phyloP scores from a whole-genome alignment of 1,140 invertebrate species.

The Agrypnia vestita region DNA sequence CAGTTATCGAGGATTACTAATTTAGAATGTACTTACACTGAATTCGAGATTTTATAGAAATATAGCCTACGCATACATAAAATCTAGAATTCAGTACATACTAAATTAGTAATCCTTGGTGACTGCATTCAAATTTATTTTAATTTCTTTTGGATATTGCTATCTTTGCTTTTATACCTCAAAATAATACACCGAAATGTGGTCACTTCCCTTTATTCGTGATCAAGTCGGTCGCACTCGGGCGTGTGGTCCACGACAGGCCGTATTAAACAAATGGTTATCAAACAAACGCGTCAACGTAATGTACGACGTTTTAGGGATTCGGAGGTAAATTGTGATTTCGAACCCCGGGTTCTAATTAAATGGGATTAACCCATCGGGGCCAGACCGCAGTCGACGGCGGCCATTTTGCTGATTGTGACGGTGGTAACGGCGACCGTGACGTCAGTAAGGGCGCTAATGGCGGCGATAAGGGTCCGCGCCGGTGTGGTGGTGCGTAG shows the following conservation, averaged over 20 bases:
- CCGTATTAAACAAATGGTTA: constrained; percentile 3
- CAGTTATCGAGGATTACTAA: no score
- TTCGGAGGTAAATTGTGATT: constrained; percentile 16
- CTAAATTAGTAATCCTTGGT: no score
- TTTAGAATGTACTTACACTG: no score
- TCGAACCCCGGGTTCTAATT: constrained; percentile 1
- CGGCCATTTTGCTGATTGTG: constrained; percentile 19
- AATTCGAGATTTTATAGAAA: no score
- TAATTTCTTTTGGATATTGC: no score
- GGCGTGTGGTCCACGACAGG: background rate
- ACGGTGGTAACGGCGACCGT: constrained; percentile 16
- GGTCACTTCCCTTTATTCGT: no score
- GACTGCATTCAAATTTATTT: no score
- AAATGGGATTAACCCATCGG: constrained; percentile 23
- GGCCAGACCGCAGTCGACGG: constrained; percentile 10
- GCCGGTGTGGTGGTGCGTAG: constrained; percentile 7
- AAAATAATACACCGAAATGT: no score
- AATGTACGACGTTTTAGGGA: background rate
- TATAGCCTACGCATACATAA: no score
- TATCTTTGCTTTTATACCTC: no score
- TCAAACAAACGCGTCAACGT: background rate
- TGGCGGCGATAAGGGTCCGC: constrained; percentile 38
- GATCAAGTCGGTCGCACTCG: no score
- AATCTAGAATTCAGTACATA: no score
- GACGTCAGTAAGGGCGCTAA: constrained; percentile 35